A percentile compares a stretch with the other conserved stretches of the same genome.
These are phyloP conservation scores for Chaenodraco wilsoni DNA, from an alignment of 2,797 vertebrate genomes.

Conservation along the genomic window DNA sequence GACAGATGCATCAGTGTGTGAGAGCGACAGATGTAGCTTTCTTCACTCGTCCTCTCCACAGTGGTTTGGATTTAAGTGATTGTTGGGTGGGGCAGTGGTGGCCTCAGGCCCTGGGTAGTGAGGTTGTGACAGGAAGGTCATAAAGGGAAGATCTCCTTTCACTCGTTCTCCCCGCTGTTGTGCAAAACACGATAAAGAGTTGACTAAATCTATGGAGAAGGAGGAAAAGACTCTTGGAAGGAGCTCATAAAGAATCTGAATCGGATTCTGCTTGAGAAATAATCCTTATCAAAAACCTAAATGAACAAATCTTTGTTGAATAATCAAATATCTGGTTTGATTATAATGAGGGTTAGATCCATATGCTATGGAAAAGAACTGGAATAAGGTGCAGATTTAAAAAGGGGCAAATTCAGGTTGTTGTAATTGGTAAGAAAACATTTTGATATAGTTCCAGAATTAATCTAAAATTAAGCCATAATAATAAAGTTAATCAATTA, in stretches of 20 bases:
- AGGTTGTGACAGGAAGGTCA: constrained; percentile 27
- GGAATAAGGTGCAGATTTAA: neutral
- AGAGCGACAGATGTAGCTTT: constrained; percentile 66
- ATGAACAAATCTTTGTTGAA: neutral
- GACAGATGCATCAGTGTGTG: constrained; percentile 63
- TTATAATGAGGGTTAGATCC: neutral
- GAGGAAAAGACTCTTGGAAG: neutral
- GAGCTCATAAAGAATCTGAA: neutral
- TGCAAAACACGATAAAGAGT: neutral
- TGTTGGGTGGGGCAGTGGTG: constrained; percentile 16
- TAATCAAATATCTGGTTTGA: neutral
- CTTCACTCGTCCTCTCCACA: constrained; percentile 20
- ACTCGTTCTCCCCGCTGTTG: constrained; percentile 3
- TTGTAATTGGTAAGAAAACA: neutral
- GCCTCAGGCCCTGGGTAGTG: constrained; percentile 32
- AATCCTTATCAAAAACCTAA: neutral
- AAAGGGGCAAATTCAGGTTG: neutral
- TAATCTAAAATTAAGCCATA: neutral
- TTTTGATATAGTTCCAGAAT: neutral
- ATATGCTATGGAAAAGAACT: neutral
- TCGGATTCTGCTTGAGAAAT: neutral
- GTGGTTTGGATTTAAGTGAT: constrained; percentile 35
- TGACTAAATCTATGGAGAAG: neutral
- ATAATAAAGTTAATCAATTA: neutral
- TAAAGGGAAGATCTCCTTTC: constrained; percentile 21